Evolutionary conservation across 2,888 invertebrate genomes (phyloP).

Genomic region (Nemoura dubitans): DNA sequence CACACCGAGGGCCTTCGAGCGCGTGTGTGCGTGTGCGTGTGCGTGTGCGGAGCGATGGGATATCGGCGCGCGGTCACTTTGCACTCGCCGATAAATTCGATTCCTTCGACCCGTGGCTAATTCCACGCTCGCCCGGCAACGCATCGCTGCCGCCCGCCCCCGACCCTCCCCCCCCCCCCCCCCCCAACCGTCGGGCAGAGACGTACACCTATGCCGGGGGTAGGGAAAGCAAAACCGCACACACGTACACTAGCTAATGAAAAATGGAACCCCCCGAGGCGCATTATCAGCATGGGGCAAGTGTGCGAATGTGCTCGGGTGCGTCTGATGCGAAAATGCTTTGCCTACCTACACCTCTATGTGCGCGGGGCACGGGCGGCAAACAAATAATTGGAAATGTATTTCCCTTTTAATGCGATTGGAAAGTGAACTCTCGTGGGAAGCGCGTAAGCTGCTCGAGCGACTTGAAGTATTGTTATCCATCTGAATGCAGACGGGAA

Average conservation of each 20-base stretch:
- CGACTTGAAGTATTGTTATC: not conserved
- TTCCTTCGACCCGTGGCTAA: not conserved
- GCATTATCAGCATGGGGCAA: not conserved
- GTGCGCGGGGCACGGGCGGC: too few relatives aligned
- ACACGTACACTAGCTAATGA: not conserved
- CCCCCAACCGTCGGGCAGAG: too few relatives aligned
- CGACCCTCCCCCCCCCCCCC: too few relatives aligned
- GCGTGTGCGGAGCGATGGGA: not conserved
- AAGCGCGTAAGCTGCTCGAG: not conserved
- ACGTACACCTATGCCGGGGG: not conserved
- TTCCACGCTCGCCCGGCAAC: not conserved
- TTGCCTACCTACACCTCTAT: too few relatives aligned
- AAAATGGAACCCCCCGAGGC: not conserved
- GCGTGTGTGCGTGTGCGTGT: too few relatives aligned
- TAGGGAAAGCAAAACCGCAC: not conserved
- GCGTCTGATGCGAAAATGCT: not conserved
- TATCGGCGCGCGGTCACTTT: not conserved
- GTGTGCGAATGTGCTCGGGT: not conserved
- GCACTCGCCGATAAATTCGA: not conserved
- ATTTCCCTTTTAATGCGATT: not conserved
- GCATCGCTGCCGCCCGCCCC: too few relatives aligned
- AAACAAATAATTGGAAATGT: conserved; percentile 7
- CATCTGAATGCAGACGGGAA: not conserved
- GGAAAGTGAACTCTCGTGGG: not conserved
- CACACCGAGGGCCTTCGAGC: too few relatives aligned